These are phyloP conservation scores for Tupaia tana DNA, from an alignment of 2,113 vertebrate species.

Conservation along the genomic window DNA sequence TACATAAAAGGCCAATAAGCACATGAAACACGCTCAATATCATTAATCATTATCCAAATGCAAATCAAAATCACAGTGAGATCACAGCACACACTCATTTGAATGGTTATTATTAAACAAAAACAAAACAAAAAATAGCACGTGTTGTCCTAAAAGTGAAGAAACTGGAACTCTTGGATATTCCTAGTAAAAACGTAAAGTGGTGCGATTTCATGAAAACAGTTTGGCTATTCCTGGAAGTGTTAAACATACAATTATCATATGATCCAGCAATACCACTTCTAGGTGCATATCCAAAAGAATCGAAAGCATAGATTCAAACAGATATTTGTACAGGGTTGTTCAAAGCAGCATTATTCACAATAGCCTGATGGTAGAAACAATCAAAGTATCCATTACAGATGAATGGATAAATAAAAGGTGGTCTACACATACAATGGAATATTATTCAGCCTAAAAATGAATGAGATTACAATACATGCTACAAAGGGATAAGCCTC, in stretches of 20 bases:
- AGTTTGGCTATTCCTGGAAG: not conserved
- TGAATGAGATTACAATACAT: no score
- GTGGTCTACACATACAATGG: not conserved
- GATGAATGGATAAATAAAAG: no score
- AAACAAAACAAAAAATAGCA: not conserved
- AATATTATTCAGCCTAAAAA: not conserved
- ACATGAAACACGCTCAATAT: not conserved
- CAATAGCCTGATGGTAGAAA: no score
- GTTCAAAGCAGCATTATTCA: no score
- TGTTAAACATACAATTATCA: not conserved
- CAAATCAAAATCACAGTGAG: not conserved
- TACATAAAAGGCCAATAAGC: not conserved
- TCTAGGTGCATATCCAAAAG: not conserved
- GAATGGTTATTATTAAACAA: not conserved
- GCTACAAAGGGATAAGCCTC: not conserved
- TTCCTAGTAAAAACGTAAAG: not conserved
- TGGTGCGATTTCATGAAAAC: not conserved
- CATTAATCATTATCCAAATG: not conserved
- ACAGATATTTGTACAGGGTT: no score
- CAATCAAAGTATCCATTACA: no score
- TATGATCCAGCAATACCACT: not conserved
- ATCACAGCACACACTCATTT: not conserved
- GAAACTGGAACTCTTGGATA: not conserved
- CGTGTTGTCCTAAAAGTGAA: not conserved
- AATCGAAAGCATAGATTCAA: not conserved